phyloP scores from a whole-genome alignment of 2,888 invertebrate genomes.

The Odontomyia ornata region DNA sequence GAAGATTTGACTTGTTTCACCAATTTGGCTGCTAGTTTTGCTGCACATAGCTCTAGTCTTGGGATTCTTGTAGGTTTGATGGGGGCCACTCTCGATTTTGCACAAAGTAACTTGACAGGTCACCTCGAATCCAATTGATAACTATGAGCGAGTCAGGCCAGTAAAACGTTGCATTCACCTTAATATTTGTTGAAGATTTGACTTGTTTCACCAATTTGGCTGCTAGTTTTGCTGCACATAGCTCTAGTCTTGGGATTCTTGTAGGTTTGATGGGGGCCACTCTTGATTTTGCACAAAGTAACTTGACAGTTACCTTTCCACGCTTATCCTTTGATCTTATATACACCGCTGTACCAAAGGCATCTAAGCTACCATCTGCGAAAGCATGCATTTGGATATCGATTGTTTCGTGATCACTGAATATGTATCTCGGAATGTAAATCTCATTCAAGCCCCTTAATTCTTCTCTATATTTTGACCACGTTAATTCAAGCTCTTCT shows the following conservation, averaged over 20 bases:
- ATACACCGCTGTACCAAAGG: constrained; percentile 12
- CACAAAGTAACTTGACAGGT: constrained; percentile 23
- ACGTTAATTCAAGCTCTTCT: background rate
- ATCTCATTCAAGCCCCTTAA: background rate
- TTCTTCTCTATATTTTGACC: background rate
- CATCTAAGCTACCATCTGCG: constrained; percentile 15
- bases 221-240: too few relatives aligned
- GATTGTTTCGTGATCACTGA: background rate
- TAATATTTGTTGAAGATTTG: too few relatives aligned
- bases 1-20: background rate
- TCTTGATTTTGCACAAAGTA: too few relatives aligned
- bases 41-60: constrained; percentile 51
- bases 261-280: too few relatives aligned
- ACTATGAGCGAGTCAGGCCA: too few relatives aligned
- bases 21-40: constrained; percentile 34
- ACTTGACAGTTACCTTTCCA: background rate
- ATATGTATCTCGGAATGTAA: background rate
- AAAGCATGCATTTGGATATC: constrained; percentile 28
- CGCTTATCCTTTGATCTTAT: constrained; percentile 2
- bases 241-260: too few relatives aligned
- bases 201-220: too few relatives aligned
- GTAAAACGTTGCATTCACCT: too few relatives aligned
- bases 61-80: constrained; percentile 51
- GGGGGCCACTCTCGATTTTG: constrained; percentile 46
- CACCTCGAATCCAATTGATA: too few relatives aligned